Percentiles rank a stretch among this genome's conserved stretches.
Conservation (phyloP, 2,797 vertebrate species). For the Naso thynnoides region DNA sequence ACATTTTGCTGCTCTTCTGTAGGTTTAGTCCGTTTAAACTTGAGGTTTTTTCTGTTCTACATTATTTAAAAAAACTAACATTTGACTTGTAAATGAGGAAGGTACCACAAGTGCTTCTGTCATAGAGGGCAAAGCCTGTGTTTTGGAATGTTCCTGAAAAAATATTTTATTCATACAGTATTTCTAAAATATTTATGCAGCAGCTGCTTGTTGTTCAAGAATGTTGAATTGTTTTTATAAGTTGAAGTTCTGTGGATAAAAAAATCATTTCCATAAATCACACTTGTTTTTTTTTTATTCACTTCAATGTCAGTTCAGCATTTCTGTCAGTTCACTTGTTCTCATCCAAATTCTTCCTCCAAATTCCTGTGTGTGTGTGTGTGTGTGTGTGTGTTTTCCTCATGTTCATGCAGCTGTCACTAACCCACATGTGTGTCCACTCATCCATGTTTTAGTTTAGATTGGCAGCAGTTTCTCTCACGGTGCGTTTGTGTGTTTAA, state of each 20-base stretch:
- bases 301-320: too few species aligned
- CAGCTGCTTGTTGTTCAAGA: not conserved
- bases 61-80: too few species aligned
- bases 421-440: constrained; percentile 4
- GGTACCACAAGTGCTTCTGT: too few species aligned
- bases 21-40: not conserved
- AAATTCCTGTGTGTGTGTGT: too few species aligned
- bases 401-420: too few species aligned
- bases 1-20: not conserved
- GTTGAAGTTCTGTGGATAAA: not conserved
- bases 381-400: too few species aligned
- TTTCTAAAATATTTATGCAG: too few species aligned
- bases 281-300: not conserved
- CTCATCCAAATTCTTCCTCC: too few species aligned
- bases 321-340: too few species aligned
- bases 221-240: not conserved
- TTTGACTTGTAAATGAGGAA: not conserved
- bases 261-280: not conserved
- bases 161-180: constrained; percentile 2
- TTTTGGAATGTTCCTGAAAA: not conserved
- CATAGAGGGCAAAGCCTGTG: too few species aligned
- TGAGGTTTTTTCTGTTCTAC: not conserved
- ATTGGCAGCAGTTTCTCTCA: not conserved
- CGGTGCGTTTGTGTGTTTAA: constrained; percentile 1
- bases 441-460: not conserved